These are phyloP conservation scores for Acrocephalus arundinaceus DNA, from an alignment of 2,113 vertebrate species.

Conservation along the genomic window DNA sequence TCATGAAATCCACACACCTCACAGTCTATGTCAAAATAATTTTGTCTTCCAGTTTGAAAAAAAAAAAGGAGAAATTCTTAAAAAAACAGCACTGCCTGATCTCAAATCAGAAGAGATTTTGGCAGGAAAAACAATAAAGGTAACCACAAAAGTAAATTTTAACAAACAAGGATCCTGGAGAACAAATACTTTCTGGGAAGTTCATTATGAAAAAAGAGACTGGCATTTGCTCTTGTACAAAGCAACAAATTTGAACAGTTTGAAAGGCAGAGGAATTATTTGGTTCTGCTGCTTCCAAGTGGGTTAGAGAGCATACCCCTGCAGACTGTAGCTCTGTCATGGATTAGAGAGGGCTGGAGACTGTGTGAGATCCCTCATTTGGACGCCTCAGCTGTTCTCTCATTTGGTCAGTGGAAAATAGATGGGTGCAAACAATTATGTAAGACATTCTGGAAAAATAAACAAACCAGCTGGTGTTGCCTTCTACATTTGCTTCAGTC, in stretches of 20 bases:
- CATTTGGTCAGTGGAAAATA: not conserved
- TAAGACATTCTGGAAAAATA: not conserved
- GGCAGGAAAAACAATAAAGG: not conserved
- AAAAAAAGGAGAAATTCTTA: not conserved
- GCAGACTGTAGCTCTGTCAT: not conserved
- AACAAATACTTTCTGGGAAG: not conserved
- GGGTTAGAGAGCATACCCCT: fast-evolving
- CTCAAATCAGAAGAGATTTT: not conserved
- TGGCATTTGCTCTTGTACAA: not conserved
- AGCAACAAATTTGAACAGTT: not conserved
- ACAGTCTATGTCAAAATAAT: not conserved
- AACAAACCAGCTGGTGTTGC: not conserved
- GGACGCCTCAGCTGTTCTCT: not conserved
- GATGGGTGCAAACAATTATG: not conserved
- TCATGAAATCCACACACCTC: not conserved
- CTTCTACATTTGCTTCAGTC: not conserved
- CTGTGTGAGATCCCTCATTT: not conserved
- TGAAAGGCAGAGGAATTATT: not conserved
- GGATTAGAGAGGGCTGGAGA: not conserved
- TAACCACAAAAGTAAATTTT: not conserved
- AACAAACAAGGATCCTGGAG: not conserved
- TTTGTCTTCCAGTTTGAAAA: not conserved
- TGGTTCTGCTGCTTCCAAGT: not conserved
- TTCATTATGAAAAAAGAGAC: not conserved
- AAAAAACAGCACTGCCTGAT: not conserved